Conservation (phyloP, 2,888 invertebrate genomes). For the Cremastinae sp. region DNA sequence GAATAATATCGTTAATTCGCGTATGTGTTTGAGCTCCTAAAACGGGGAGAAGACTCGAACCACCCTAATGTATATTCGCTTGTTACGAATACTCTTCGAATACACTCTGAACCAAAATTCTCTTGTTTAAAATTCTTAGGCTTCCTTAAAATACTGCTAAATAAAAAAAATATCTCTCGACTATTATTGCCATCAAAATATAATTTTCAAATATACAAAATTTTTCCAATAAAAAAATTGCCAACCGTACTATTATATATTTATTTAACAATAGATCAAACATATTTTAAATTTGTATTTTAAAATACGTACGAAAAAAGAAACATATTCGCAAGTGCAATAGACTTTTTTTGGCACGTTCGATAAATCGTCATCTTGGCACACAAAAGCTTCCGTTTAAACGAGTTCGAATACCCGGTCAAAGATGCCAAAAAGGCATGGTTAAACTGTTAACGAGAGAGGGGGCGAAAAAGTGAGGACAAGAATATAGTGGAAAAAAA, state of each 20-base stretch:
- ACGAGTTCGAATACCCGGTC: slow-evolving; percentile 33
- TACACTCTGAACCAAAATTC: slow-evolving; percentile 65
- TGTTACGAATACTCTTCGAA: slow-evolving; percentile 69
- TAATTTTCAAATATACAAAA: too few species aligned
- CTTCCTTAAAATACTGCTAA: too few species aligned
- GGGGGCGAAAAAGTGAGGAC: not conserved
- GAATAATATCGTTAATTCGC: slow-evolving; percentile 79
- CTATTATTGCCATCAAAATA: too few species aligned
- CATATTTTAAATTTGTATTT: too few species aligned
- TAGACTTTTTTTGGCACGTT: slow-evolving; percentile 6
- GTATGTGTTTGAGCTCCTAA: slow-evolving; percentile 75
- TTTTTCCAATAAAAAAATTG: too few species aligned
- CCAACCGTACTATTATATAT: too few species aligned
- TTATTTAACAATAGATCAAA: too few species aligned
- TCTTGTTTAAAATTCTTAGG: not conserved
- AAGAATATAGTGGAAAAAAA: not conserved
- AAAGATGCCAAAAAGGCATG: slow-evolving; percentile 42
- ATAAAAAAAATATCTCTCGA: too few species aligned
- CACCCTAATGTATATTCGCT: slow-evolving; percentile 76
- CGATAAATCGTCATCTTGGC: slow-evolving; percentile 18
- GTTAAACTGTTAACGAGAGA: slow-evolving; percentile 25
- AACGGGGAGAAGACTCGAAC: slow-evolving; percentile 68
- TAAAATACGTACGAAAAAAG: too few species aligned
- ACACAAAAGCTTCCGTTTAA: slow-evolving; percentile 29
- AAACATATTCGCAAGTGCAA: too few species aligned